phyloP scores from a whole-genome alignment of 2,797 vertebrate genomes.

The Bradypodion pumilum region DNA sequence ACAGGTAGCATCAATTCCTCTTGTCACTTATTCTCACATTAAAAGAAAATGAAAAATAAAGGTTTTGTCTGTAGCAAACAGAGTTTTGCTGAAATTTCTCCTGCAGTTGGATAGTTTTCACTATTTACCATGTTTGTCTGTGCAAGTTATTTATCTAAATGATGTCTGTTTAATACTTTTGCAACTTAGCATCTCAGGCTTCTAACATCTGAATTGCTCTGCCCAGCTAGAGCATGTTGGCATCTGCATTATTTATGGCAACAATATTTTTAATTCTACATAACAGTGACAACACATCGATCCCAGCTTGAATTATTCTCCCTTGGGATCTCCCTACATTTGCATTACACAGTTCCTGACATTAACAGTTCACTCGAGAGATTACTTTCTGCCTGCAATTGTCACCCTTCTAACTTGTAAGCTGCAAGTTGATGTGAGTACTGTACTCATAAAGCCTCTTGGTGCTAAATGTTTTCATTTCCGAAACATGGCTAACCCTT shows the following conservation, averaged over 20 bases:
- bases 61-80: not conserved
- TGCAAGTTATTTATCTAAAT: not conserved
- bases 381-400: not conserved
- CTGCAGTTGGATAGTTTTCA: not conserved
- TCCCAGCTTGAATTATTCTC: not conserved
- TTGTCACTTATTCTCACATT: not conserved
- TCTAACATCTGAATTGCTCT: not conserved
- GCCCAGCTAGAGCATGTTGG: slow-evolving; percentile 24
- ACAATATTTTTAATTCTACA: not conserved
- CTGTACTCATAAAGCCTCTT: not conserved
- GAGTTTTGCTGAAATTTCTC: not conserved
- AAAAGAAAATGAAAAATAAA: not conserved
- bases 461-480: not conserved
- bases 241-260: not conserved
- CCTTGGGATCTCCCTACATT: slow-evolving; percentile 11
- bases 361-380: not conserved
- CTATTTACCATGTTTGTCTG: not conserved
- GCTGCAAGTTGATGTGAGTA: not conserved
- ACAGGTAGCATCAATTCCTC: not conserved
- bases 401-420: not conserved
- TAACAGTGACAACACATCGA: not conserved
- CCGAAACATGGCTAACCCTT: not conserved
- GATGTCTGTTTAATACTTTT: not conserved
- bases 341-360: not conserved
- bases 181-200: not conserved